Conservation (phyloP, 2,113 vertebrate species). For the Campylomormyrus tamandua region DNA sequence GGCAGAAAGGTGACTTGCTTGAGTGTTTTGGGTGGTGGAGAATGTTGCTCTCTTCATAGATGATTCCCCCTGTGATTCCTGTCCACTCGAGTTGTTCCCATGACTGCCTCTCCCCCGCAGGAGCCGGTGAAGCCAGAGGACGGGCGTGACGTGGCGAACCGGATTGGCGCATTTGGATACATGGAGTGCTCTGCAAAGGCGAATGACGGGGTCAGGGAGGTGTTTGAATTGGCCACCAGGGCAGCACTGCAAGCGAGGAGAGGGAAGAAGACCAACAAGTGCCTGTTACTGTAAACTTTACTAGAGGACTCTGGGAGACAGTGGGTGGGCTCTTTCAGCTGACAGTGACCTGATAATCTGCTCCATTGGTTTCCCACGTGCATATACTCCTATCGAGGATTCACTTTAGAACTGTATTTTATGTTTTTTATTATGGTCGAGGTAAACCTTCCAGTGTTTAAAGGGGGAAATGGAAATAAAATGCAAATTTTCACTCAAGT, state of each 20-base stretch:
- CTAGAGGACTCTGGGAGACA: slow-evolving; percentile 40
- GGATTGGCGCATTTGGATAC: slow-evolving; percentile 75
- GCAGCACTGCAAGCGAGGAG: slow-evolving; percentile 73
- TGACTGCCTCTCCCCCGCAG: slow-evolving; percentile 34
- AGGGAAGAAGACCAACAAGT: slow-evolving; percentile 68
- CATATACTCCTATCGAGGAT: background rate
- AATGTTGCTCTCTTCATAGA: background rate
- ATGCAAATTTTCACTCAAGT: background rate
- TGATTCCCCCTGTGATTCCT: background rate
- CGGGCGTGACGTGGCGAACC: slow-evolving; percentile 73
- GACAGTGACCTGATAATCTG: slow-evolving; percentile 38
- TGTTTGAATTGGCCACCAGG: slow-evolving; percentile 80
- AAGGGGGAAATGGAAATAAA: slow-evolving; percentile 48
- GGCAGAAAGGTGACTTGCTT: background rate
- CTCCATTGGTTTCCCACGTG: slow-evolving; percentile 31
- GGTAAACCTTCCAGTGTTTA: slow-evolving; percentile 65
- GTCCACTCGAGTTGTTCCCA: background rate
- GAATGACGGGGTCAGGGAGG: slow-evolving; percentile 77
- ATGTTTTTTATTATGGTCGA: slow-evolving; percentile 54
- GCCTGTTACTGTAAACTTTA: slow-evolving; percentile 63
- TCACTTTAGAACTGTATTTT: slow-evolving; percentile 50
- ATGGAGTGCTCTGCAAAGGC: slow-evolving; percentile 80
- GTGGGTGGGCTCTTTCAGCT: slow-evolving; percentile 1
- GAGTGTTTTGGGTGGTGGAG: background rate
- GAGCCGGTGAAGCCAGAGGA: slow-evolving; percentile 77